Evolutionary conservation across 1,140 invertebrate genomes (phyloP), one percentile per base, ranked within the genome.

Genomic region (Drosophila santomea): DNA sequence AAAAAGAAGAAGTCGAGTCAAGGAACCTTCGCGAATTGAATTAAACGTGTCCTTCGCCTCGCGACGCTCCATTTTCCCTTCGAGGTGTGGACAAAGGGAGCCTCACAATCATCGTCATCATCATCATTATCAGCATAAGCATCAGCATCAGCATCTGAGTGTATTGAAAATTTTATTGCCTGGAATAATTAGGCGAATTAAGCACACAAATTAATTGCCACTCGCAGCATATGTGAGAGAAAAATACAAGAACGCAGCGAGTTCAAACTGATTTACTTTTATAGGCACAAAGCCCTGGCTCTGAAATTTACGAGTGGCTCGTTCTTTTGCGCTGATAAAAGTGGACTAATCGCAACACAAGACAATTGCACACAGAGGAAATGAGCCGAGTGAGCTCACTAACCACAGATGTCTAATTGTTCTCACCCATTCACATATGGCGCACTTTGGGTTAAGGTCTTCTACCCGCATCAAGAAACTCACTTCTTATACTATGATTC

Each of bases 111-210:
- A 32, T 39, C 38, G 41, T 57, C 20, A 2, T 20, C 20, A 20
- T 20, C 20, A 20, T 20, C 20, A 20, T 20, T 20, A 20, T 20
- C 20, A 20, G 20, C 20, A 20, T 20, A 20, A 20, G 4, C 23
- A 6, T 11, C 51, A 20, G 28, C 55, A 25, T 54, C 55, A 52
- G 62, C 47, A 60, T 36, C 47, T 77, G 48, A 74, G 81, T 84
- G 84, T 89, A 89, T 88, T 89, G 84, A 79, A 82, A 88, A 80
- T 80, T 88, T 88, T 88, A 88, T 88, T 84, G 84, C 84, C 62
- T 63, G 84, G 84, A 88, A 88, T 88, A 88, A 88, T 89, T 88
- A 89, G 80, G 60, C 78, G 84, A 88, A 88, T 84, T 88, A 89
- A 88, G 84, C 76, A 58, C 79, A 83, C 83, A 83, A 88, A 86